Evolutionary conservation across 2,113 vertebrate species (phyloP), one percentile per base, ranked within the genome.

Genomic region (Ceyx margarethae): DNA sequence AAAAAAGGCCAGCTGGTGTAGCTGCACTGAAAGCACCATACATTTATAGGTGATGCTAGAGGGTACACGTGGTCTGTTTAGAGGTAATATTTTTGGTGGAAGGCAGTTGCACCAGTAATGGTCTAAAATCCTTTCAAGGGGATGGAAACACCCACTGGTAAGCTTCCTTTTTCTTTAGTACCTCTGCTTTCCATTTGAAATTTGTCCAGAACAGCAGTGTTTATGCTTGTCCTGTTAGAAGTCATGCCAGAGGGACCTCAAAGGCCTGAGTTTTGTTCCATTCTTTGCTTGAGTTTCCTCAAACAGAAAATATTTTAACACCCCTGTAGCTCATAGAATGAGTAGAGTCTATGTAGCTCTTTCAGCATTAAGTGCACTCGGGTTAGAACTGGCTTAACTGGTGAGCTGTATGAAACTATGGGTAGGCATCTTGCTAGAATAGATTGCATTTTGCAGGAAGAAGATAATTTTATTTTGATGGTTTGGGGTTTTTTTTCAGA

Each of bases 341-440:
- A 87, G 89, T 74, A 51, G 84, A 73, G 57, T 42, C 75, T 85
- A 81, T 75, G 37, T 79, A 74, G 61, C 45, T 87, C 81, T 85
- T 92, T 89, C 75, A 87, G 53, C 45, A 42, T 68, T 66, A 74
- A 69, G 64, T 31, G 40, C 89, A 57, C 72, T 87, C 76, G 83
- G 67, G 71, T 92, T 91, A 87, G 68, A 87, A 89, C 57, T 91
- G 93, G 85, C 46, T 91, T 92, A 90, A 92, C 90, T 92, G 91
- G 89, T 81, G 71, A 92, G 81, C 89, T 91, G 81, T 84, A 66
- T 69, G 64, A 91, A 82, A 42, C 37, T 69, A 46, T 29, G 68
- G 89, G 66, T 40, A 81, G 66, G 62, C 37, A 90, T 62, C 71
- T 72, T 77, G 45, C 84, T 81, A 87, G 73, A 93, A 54, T 12